Evolutionary conservation across 2,797 vertebrate genomes (phyloP), one percentile per base, ranked within the genome.

Genomic region (Myotis pilosus): DNA sequence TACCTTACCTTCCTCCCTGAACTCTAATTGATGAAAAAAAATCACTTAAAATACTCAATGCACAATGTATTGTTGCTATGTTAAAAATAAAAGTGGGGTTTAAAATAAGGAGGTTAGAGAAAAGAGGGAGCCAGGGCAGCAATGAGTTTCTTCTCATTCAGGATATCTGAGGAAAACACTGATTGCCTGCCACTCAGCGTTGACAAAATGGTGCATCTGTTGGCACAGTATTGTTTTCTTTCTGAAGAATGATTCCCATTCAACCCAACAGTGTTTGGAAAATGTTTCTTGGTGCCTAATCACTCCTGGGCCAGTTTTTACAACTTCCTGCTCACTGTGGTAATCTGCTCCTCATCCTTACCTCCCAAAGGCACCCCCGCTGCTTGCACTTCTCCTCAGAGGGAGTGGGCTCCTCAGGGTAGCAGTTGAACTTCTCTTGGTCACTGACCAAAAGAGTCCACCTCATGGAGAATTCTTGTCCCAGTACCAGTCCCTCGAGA

Each of bases 291-390:
- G n/a, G 6, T 87, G 33, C 10, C 47, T 30, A 28, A 5, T 25
- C 38, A 28, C 33, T 22, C 5, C 1, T 6, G 51, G 5, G 53
- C 23, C 4, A 55, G n/a, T 33, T 74, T 81, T 3, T 22, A 47
- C 20, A 89, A 8, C 38, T 60, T 76, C 17, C 11, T 66, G 7
- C 8, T 64, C 64, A 20, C 12, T n/a, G 25, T 0, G 30, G 11
- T 16, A 1, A 15, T 17, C 51, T 30, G 19, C 2, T 28, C 30
- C 12, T 12, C 19, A 11, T 11, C 33, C 9, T 97, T 89, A 99
- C 99, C 98, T 98, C 19, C 99, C 99, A 99, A 64, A 98, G 97
- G 95, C 99, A 99, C 11, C 98, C 99, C 86, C 98, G 98, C 53
- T 92, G 94, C 33, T 1, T 60, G 91, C 99, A 99, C 36, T 92